phyloP scores from a whole-genome alignment of 2,797 vertebrate genomes.

The Anomalospiza imberbis region DNA sequence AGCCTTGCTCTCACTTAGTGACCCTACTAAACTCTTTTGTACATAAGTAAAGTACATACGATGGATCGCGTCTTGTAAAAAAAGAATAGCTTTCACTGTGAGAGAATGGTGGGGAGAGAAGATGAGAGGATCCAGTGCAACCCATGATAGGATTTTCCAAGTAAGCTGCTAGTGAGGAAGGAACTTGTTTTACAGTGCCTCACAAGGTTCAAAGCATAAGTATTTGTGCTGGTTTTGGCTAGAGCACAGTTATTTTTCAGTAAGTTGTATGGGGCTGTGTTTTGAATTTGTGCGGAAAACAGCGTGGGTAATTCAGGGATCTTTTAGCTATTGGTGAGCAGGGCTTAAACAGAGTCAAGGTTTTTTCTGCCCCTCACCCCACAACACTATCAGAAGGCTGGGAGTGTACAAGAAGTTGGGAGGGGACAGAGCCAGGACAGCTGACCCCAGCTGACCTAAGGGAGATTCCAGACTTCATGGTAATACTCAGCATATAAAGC shows the following conservation, averaged over 20 bases:
- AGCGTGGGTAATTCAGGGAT: background rate
- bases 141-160: background rate
- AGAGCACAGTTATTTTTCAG: background rate
- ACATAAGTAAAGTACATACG: background rate
- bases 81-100: background rate
- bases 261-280: background rate
- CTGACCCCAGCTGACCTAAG: background rate
- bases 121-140: background rate
- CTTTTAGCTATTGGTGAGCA: background rate
- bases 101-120: background rate
- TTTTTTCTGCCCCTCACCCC: background rate
- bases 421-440: background rate
- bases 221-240: background rate
- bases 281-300: background rate
- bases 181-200: slow-evolving; percentile 22
- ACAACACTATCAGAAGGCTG: background rate
- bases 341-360: background rate
- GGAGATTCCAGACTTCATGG: background rate
- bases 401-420: background rate
- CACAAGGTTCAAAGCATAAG: slow-evolving; percentile 45
- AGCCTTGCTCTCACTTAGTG: background rate
- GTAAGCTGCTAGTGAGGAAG: background rate
- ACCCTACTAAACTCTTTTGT: background rate
- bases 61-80: background rate
- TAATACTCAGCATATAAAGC: background rate